Conservation (phyloP, 2,797 vertebrate species). For the Erithacus rubecula region DNA sequence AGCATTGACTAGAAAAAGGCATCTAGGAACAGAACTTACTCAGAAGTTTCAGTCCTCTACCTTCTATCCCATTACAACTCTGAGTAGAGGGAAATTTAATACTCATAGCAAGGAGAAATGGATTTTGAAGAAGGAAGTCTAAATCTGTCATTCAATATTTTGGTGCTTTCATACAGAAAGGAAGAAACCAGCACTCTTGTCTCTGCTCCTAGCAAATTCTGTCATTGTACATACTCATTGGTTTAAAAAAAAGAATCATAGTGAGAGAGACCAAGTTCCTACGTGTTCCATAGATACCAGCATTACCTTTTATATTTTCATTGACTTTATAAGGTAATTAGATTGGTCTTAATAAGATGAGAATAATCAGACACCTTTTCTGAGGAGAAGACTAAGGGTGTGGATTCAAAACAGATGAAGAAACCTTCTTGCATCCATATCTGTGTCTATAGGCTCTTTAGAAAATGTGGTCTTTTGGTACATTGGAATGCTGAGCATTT, state of each 20-base stretch:
- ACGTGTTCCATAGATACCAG: neutral
- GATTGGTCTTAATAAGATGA: neutral
- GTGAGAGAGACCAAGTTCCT: neutral
- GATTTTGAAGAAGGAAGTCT: neutral
- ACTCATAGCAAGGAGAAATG: neutral
- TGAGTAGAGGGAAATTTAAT: neutral
- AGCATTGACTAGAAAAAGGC: neutral
- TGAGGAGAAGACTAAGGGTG: neutral
- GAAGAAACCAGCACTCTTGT: fast-evolving
- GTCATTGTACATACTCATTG: neutral
- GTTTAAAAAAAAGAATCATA: neutral
- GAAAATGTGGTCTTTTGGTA: neutral
- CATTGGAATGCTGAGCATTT: neutral
- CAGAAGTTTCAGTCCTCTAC: neutral
- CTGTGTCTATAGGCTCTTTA: neutral
- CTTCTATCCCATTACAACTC: neutral
- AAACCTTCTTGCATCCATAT: neutral
- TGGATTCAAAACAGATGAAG: neutral
- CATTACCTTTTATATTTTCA: neutral
- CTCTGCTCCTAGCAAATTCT: neutral
- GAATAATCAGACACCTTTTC: neutral
- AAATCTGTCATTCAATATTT: neutral
- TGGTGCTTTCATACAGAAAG: neutral
- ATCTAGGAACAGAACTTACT: neutral
- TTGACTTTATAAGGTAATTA: neutral